Base-by-base conservation (phyloP, 2,113 vertebrate genomes). In the Azemiops feae region DNA sequence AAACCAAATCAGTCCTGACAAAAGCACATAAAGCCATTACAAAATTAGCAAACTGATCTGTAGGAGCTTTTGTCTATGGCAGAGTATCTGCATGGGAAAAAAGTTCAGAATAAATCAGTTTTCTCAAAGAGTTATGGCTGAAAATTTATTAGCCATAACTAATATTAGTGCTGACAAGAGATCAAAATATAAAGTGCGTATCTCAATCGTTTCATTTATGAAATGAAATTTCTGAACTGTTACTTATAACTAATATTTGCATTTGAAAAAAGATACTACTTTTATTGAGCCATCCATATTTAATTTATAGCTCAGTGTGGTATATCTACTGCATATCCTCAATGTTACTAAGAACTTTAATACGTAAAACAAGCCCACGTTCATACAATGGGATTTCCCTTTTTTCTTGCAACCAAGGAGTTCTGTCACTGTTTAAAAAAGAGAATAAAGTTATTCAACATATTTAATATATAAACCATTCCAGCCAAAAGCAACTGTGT, bases 71-170 rank as follows among this genome's bases (percentile, higher is more conserved):
- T 98, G 98, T 96, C 97, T 97, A 98, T 98, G 98, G 96, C 89
- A 97, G 95, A 96, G 39, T 88, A 0, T 97, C 96, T 96, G 96
- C 92, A 96, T 94, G 3, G 0, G 95, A 97, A 92, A 97, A 93
- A 95, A 96, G 95, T 96, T 97, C 97, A 97, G 97, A 98, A 98
- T 98, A 97, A 98, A 97, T 97, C 97, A 96, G 96, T 97, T 97
- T 95, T 97, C 97, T 97, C 96, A 97, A 97, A 98, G 97, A 98
- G 97, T 98, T 98, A 97, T 98, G 97, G 97, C 97, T 97, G 97
- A 98, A 98, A 97, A 97, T 97, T 97, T 98, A 98, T 98, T 98
- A 98, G 96, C 97, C 97, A 98, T 98, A 98, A 98, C 98, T 98
- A 98, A 98, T 97, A 97, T 98, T 98, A 97, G 97, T 95, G 96